Evolutionary conservation across 2,113 vertebrate genomes (phyloP).

Genomic region (Xiphorhynchus elegans): DNA sequence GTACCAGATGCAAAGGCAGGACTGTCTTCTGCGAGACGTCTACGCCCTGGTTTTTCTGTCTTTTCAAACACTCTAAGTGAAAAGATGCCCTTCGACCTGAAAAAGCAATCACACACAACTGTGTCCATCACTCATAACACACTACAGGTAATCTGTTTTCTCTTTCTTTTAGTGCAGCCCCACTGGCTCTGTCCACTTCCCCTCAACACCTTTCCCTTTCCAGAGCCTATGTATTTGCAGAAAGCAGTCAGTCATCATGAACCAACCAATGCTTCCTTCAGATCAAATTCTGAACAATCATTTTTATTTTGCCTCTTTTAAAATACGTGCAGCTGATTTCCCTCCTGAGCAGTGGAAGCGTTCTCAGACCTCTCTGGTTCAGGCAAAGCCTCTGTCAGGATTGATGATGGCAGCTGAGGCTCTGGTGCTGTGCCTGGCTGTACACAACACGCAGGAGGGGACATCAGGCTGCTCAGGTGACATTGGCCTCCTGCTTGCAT

Average conservation of each 20-base stretch:
- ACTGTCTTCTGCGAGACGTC: conserved; percentile 93
- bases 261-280: not conserved
- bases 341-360: not conserved
- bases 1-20: conserved; percentile 91
- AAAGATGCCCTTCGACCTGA: conserved; percentile 94
- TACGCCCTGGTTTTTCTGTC: conserved; percentile 83
- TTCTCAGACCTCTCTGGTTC: not conserved
- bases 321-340: not conserved
- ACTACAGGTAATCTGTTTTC: not conserved
- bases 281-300: not conserved
- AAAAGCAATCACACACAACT: not conserved
- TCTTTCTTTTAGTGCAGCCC: not conserved
- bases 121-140: not conserved
- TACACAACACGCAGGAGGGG: not conserved
- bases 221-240: not conserved
- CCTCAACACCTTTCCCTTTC: not conserved
- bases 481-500: not conserved
- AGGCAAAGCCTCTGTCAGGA: not conserved
- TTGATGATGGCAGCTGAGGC: not conserved
- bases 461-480: not conserved
- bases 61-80: conserved; percentile 94
- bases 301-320: not conserved
- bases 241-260: not conserved
- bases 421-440: not conserved
- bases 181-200: not conserved